Base-by-base conservation (phyloP, 2,113 vertebrate species). In the Poecilia latipinna region DNA sequence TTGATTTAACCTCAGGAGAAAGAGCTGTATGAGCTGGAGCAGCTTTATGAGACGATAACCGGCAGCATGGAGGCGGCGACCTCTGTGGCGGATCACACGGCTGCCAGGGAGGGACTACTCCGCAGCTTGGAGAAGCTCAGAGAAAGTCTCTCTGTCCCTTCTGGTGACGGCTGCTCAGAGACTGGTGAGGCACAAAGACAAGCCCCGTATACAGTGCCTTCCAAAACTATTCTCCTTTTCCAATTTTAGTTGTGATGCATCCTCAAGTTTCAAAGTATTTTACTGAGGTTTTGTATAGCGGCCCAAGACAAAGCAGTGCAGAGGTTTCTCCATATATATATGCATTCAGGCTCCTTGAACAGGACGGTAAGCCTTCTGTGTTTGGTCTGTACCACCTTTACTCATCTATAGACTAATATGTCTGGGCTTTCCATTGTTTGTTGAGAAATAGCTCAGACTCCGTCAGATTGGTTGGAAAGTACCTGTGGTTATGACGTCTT, bases 51-150 rank as follows among this genome's bases (percentile, higher is more conserved):
- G 19, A 93, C 85, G 0, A 90, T 95, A 0, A 91, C 93, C 0
- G 93, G 95, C 0, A 91, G 90, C 0, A 93, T 98, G 89, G 97
- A 98, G 87, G 62, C 82, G 0, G 96, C 96, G 0, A 93, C 92
- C 0, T 33, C 90, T 1, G 80, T 90, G 0, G 79, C 88, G 0
- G 91, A 96, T 62, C 78, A 91, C 0, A 42, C 17, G 0, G 68
- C 80, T 57, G 95, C 96, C 1, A 93, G 93, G 60, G 90, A 90
- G 69, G 86, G 63, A 80, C 89, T 98, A 0, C 74, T 80, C 22
- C 71, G 83, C 0, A 89, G 89, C 72, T 93, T 98, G 85, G 88
- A 87, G 75, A 92, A 89, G 1, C 87, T 98, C 1, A 92, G 89
- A 0, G 88, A 94, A 35, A 88, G 88, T 0, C 91, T 96, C 0